Conservation (phyloP, 35 echinoderm and acorn worm species). For the Apostichopus japonicus region DNA sequence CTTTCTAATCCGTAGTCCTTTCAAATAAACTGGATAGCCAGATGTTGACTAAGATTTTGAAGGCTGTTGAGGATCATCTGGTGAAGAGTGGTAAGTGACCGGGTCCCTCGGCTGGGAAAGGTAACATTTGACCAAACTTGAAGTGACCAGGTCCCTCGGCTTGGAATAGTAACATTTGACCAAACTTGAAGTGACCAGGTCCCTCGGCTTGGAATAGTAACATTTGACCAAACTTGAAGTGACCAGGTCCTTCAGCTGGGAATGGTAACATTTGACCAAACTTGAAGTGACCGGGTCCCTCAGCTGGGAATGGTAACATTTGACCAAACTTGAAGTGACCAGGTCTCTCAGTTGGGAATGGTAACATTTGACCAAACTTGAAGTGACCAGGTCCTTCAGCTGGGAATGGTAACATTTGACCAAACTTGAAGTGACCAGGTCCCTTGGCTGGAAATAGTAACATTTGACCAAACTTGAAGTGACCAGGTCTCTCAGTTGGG, state of each 20-base stretch:
- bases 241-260: not conserved
- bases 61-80: slow-evolving; percentile 64
- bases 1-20: slow-evolving; percentile 51
- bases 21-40: slow-evolving; percentile 85
- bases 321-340: too few relatives aligned
- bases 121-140: not conserved
- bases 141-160: not conserved
- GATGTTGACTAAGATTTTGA: slow-evolving; percentile 75
- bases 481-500: not conserved
- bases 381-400: not conserved
- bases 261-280: slow-evolving; percentile 4
- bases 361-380: not conserved
- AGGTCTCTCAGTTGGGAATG: not conserved
- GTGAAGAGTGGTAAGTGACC: slow-evolving; percentile 66
- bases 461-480: too few relatives aligned
- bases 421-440: not conserved
- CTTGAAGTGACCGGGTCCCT: not conserved
- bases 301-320: not conserved
- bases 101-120: not conserved
- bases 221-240: too few relatives aligned
- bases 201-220: not conserved
- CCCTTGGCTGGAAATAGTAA: not conserved
- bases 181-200: not conserved
- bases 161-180: not conserved
- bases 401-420: not conserved